Conservation (phyloP, 2,797 vertebrate genomes). For the Nyctalus aviator region DNA sequence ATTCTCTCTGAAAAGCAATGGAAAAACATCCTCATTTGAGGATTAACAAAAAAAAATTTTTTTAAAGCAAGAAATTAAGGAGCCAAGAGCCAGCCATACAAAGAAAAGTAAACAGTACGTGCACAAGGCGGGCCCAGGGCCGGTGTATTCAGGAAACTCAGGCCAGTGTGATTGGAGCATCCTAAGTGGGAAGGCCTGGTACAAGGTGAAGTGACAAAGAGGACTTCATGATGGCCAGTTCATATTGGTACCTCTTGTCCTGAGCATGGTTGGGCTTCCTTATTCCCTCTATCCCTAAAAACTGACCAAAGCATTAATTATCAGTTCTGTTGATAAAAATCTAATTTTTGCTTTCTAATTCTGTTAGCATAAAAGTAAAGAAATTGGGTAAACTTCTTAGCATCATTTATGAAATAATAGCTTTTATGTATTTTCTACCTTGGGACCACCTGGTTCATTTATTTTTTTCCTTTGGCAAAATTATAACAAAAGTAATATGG, state of each 20-base stretch:
- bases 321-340: not conserved
- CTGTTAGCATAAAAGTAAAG: conserved; percentile 16
- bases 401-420: conserved; percentile 20
- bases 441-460: not conserved
- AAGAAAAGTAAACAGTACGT: not conserved
- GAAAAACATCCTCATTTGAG: no score
- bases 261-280: not conserved
- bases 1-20: no score
- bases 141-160: not conserved
- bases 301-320: not conserved
- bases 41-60: no score
- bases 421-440: conserved; percentile 12
- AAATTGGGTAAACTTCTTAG: conserved; percentile 18
- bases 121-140: not conserved
- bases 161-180: not conserved
- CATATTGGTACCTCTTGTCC: not conserved
- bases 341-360: conserved; percentile 6
- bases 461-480: conserved; percentile 8
- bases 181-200: not conserved
- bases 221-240: not conserved
- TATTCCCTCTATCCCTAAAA: not conserved
- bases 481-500: conserved; percentile 10
- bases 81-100: not conserved
- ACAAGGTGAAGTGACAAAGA: not conserved
- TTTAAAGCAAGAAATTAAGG: no score